Base-by-base conservation (phyloP, 2,888 invertebrate genomes). In the Limnephilus marmoratus region DNA sequence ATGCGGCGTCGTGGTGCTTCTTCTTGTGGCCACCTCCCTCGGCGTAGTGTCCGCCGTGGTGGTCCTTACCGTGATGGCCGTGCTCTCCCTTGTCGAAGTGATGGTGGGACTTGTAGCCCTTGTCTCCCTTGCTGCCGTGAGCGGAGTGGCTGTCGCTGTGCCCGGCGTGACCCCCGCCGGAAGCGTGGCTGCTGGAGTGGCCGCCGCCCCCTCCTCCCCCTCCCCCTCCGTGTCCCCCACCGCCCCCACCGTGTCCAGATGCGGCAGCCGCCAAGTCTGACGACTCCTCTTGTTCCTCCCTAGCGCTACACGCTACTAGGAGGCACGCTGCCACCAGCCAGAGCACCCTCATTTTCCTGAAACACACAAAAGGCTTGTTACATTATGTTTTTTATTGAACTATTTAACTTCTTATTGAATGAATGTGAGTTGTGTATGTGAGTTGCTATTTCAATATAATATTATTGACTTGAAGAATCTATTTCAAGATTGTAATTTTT, bases 1-100 rank as follows among this genome's bases (percentile, higher is more conserved):
- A 97, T 93, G 97, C 97, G 94, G 98, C 97, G 94, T 98, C 98
- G 95, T 98, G 97, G 94, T 98, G 97, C 91, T 98, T 97, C 95
- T 98, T 98, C 95, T 98, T 97, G 95, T 98, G 98, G 0, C 98
- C 98, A 24, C 97, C 97, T 94, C 98, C 97, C 94, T 98, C 98
- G 92, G 97, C 97, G 95, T 98, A 97, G 94, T 98, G 97, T 15
- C 97, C 97, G 93, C 97, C 97, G 94, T 98, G 97, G 94, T 98
- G 97, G 94, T 98, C 97, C 94, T 98, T 97, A 49, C 97, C 98
- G 94, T 98, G 97, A 92, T 97, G 96, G 24, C 98, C 98, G 94
- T 98, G 97, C 85, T 98, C 98, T 9, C 97, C 98, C 94, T 98
- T 97, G 94, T 98, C 97, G 95, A 98, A 98, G 94, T 98, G 97